Conservation (phyloP, 2,113 vertebrate species). For the Phasianus colchicus region DNA sequence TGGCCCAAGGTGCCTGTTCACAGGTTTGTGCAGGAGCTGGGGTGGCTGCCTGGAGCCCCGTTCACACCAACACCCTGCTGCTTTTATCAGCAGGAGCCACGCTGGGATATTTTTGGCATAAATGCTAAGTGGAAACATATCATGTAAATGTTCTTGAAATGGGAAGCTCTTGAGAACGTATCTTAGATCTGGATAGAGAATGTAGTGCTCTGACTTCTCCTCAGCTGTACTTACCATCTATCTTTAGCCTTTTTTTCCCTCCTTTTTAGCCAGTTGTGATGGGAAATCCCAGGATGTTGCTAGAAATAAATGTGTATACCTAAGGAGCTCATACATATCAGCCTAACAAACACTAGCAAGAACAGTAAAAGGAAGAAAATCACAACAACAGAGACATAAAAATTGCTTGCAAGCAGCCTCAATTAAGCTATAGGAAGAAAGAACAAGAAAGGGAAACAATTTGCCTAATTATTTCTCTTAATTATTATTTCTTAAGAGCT, state of each 20-base stretch:
- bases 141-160: slow-evolving; percentile 14
- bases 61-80: not conserved
- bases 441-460: not conserved
- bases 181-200: slow-evolving; percentile 17
- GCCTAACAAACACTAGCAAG: not conserved
- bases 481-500: not conserved
- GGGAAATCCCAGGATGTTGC: not conserved
- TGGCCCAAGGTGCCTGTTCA: not conserved
- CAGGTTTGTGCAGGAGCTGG: not conserved
- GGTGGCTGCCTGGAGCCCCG: slow-evolving; percentile 1
- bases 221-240: not conserved
- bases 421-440: not conserved
- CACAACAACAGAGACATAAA: not conserved
- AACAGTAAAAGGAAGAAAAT: slow-evolving; percentile 18
- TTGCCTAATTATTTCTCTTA: not conserved
- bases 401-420: not conserved
- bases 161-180: slow-evolving; percentile 48
- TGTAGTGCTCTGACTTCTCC: slow-evolving; percentile 5
- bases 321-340: not conserved
- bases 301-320: not conserved
- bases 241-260: not conserved
- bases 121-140: slow-evolving; percentile 37
- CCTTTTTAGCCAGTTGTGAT: not conserved
- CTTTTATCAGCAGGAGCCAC: not conserved
- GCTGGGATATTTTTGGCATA: slow-evolving; percentile 58